Percentiles rank a stretch among this genome's conserved stretches.
These are phyloP conservation scores for Pseudomugil tenellus DNA, from an alignment of 2,797 vertebrate species.

Conservation along the genomic window DNA sequence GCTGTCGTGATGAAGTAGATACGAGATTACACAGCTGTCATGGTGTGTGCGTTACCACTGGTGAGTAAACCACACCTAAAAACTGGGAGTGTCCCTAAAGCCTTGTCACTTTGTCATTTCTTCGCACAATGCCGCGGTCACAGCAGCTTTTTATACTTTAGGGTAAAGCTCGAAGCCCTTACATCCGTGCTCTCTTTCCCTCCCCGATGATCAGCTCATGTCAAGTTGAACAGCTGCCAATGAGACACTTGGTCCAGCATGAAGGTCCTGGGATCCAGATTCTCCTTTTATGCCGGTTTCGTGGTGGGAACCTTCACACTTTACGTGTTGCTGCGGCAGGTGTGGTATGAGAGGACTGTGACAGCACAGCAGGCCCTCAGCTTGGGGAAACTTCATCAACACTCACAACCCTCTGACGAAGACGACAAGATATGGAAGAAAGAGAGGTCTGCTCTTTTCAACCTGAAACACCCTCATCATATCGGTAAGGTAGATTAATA, in stretches of 20 bases:
- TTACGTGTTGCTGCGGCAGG: conserved; percentile 78
- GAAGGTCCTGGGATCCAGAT: conserved; percentile 71
- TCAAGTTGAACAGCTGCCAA: conserved; percentile 40
- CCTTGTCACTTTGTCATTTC: background rate
- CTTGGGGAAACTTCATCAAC: background rate
- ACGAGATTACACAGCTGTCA: conserved; percentile 1
- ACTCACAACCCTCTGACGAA: conserved; percentile 28
- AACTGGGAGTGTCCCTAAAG: conserved; percentile 18
- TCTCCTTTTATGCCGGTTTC: conserved; percentile 82
- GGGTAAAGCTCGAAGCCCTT: background rate
- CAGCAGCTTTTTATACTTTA: background rate
- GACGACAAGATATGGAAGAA: conserved; percentile 79
- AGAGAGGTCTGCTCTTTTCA: conserved; percentile 83
- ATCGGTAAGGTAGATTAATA: conserved; percentile 66
- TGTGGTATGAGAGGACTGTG: conserved; percentile 60
- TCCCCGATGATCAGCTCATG: conserved; percentile 24
- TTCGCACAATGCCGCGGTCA: background rate
- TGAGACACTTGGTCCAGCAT: conserved; percentile 61
- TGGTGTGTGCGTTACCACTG: conserved; percentile 23
- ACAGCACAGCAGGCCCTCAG: background rate
- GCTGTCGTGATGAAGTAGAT: background rate
- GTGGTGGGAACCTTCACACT: conserved; percentile 78
- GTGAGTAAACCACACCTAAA: conserved; percentile 69
- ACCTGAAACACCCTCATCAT: conserved; percentile 81
- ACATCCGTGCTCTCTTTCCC: background rate